A percentile compares a stretch with the other conserved stretches of the same genome.
Conservation (phyloP, 2,113 vertebrate species). For the Osmerus mordax region DNA sequence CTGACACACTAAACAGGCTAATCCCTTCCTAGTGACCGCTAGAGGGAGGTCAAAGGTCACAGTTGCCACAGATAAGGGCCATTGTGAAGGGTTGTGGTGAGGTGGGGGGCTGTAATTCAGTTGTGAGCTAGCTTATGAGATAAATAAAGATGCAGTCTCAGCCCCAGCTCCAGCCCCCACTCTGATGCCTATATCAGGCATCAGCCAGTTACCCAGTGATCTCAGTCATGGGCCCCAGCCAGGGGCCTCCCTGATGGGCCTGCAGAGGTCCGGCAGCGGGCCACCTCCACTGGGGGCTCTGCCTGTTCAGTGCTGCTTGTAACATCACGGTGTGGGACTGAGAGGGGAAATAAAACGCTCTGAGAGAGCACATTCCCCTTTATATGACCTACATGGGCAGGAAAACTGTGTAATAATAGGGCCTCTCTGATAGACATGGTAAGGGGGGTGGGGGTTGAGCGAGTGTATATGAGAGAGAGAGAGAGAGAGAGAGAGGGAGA, state of each 20-base stretch:
- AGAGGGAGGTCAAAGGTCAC: background rate
- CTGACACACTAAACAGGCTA: slow-evolving; percentile 21
- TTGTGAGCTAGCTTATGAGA: too few species aligned
- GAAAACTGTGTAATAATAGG: background rate
- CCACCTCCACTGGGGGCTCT: slow-evolving; percentile 44
- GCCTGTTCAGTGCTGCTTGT: slow-evolving; percentile 43
- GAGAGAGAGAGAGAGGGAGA: slow-evolving; percentile 13
- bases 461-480: slow-evolving; percentile 16
- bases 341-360: slow-evolving; percentile 13
- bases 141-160: too few species aligned
- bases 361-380: slow-evolving; percentile 5
- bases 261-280: background rate
- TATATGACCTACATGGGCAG: background rate
- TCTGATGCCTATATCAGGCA: background rate
- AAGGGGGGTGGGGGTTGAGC: too few species aligned
- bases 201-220: background rate
- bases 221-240: background rate
- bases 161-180: too few species aligned
- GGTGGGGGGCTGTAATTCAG: too few species aligned
- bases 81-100: too few species aligned
- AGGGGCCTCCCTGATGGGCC: slow-evolving; percentile 7
- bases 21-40: slow-evolving; percentile 25
- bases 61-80: too few species aligned
- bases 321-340: slow-evolving; percentile 28
- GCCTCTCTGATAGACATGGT: background rate